Percentiles rank a stretch among this genome's conserved stretches.
Conservation (phyloP, 1,140 invertebrate genomes). For the Hestina assimilis region DNA sequence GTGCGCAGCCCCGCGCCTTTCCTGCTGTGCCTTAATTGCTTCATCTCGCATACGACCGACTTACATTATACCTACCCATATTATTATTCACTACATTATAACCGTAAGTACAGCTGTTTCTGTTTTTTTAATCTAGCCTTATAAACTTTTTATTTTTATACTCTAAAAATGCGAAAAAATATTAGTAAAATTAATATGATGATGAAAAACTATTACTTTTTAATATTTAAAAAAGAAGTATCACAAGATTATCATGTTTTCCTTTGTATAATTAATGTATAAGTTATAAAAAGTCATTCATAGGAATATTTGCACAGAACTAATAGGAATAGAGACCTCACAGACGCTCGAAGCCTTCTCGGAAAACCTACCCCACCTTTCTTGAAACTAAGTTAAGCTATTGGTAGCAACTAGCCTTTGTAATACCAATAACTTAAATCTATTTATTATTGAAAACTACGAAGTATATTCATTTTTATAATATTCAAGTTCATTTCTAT, state of each 20-base stretch:
- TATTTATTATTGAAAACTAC: too few species aligned
- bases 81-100: slow-evolving; percentile 32
- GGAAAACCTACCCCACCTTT: slow-evolving; percentile 67
- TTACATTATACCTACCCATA: slow-evolving; percentile 51
- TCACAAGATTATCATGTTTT: too few species aligned
- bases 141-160: slow-evolving; percentile 23
- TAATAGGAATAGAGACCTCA: slow-evolving; percentile 38
- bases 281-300: neutral
- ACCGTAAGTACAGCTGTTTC: slow-evolving; percentile 53
- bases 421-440: too few species aligned
- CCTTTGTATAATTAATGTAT: slow-evolving; percentile 3
- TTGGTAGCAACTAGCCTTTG: too few species aligned
- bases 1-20: slow-evolving; percentile 48
- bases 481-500: too few species aligned
- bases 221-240: too few species aligned
- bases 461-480: too few species aligned
- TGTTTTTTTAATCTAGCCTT: slow-evolving; percentile 23
- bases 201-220: too few species aligned
- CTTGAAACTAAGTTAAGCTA: too few species aligned
- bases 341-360: slow-evolving; percentile 58
- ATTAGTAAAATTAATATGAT: too few species aligned
- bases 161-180: too few species aligned
- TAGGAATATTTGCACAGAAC: neutral
- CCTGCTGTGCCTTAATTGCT: slow-evolving; percentile 73
- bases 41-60: slow-evolving; percentile 68